Evolutionary conservation across 2,888 invertebrate species (phyloP).

Genomic region (Aproaerema taeniolella): DNA sequence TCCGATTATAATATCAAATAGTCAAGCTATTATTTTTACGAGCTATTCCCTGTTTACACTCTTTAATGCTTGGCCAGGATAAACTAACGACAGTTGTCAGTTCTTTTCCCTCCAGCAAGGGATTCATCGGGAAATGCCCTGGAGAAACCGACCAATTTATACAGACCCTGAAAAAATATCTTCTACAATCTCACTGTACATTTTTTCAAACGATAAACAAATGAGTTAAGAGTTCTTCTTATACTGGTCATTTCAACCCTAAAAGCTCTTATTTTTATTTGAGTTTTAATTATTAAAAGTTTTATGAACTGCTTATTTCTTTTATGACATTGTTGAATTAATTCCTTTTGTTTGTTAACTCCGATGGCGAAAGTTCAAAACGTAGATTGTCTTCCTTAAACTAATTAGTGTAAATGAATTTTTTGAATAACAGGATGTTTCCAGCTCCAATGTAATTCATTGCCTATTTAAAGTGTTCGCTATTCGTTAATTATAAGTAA

Average conservation of each 20-base stretch:
- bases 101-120: constrained; percentile 53
- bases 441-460: too few relatives aligned
- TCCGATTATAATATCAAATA: constrained; percentile 16
- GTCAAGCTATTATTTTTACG: constrained; percentile 52
- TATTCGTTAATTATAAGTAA: too few relatives aligned
- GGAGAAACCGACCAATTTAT: constrained; percentile 33
- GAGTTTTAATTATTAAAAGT: constrained; percentile 76
- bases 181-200: background rate
- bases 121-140: constrained; percentile 48
- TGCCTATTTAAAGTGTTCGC: too few relatives aligned
- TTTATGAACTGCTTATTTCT: constrained; percentile 75
- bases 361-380: constrained; percentile 27
- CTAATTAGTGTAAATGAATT: background rate
- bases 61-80: constrained; percentile 55
- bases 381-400: background rate
- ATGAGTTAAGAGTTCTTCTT: constrained; percentile 24
- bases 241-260: constrained; percentile 37
- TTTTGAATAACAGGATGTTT: too few relatives aligned
- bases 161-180: constrained; percentile 32
- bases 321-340: constrained; percentile 73
- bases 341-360: constrained; percentile 71
- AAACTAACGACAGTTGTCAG: constrained; percentile 72
- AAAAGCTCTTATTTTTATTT: constrained; percentile 63
- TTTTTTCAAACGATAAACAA: background rate
- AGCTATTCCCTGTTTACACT: constrained; percentile 61